Evolutionary conservation across 2,113 vertebrate genomes (phyloP).

Genomic region (Entosphenus tridentatus): DNA sequence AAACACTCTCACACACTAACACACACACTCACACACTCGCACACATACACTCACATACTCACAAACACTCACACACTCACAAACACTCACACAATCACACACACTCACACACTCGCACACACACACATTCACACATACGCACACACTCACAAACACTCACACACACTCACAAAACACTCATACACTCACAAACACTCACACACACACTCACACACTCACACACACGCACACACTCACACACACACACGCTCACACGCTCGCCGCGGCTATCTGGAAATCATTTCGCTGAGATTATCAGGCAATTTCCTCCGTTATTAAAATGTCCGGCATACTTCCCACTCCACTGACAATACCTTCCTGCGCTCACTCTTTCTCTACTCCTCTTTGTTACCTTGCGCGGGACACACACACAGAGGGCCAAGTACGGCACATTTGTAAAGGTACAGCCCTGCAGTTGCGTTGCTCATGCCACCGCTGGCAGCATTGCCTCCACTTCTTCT

Average conservation of each 20-base stretch:
- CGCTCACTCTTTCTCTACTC: neutral
- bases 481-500: no score
- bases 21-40: neutral
- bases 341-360: neutral
- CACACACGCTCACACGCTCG: neutral
- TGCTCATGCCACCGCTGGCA: no score
- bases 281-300: neutral
- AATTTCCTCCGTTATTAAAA: neutral
- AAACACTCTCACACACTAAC: neutral
- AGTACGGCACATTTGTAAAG: no score
- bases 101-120: no score
- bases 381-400: neutral
- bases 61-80: no score
- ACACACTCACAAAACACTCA: neutral
- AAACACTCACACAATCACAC: no score
- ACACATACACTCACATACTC: no score
- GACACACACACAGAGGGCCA: no score
- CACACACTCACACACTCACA: neutral
- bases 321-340: no score
- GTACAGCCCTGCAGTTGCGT: no score
- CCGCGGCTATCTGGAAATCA: neutral
- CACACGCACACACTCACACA: neutral
- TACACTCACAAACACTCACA: neutral
- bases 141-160: no score
- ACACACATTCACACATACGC: no score